phyloP scores from a whole-genome alignment of 2,797 vertebrate genomes.

The Xenops minutus region DNA sequence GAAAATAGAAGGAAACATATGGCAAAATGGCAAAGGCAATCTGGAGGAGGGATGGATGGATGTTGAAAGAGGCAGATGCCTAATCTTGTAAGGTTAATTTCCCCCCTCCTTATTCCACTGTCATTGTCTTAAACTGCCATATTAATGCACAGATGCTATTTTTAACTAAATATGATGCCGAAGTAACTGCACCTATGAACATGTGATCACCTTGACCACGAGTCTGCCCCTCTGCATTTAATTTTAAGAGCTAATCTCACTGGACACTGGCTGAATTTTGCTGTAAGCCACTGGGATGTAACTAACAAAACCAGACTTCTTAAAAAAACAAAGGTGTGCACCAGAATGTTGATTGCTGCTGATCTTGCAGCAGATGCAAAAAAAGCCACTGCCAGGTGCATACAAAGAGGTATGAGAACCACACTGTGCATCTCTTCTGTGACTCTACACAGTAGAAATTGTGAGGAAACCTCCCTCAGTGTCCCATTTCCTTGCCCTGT shows the following conservation, averaged over 20 bases:
- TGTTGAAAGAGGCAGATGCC: neutral
- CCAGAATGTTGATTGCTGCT: neutral
- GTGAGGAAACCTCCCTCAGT: neutral
- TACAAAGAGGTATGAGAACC: neutral
- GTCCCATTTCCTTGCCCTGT: neutral
- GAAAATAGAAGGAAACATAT: neutral
- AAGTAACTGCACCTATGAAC: neutral
- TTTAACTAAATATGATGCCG: neutral
- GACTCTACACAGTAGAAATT: neutral
- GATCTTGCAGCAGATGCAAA: fast-evolving
- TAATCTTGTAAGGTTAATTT: neutral
- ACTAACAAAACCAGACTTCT: neutral
- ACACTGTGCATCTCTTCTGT: neutral
- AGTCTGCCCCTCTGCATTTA: neutral
- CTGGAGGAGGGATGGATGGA: neutral
- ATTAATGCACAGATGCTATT: neutral
- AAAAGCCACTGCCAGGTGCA: neutral
- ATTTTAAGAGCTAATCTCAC: neutral
- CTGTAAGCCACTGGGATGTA: neutral
- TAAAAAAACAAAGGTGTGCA: fast-evolving
- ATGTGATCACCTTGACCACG: fast-evolving
- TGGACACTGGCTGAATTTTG: fast-evolving
- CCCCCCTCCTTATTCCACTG: neutral
- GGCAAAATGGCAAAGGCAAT: neutral
- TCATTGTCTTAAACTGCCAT: neutral